Evolutionary conservation across 37 sponge, comb jelly and placozoan genomes (phyloP).

Genomic region (Cladorhizidae sp.): DNA sequence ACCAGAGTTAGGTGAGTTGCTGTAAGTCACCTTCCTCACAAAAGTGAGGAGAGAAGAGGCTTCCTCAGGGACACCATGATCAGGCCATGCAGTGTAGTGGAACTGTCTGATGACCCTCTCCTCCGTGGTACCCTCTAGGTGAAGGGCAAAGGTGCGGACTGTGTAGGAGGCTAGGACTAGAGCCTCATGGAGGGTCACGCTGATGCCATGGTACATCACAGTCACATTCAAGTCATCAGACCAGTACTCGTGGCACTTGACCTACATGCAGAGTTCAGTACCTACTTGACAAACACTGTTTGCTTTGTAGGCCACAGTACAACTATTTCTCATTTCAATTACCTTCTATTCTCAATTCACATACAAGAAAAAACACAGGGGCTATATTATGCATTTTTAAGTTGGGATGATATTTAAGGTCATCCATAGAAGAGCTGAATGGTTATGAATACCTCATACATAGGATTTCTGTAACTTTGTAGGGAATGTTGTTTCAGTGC

Average conservation of each 20-base stretch:
- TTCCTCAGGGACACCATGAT: slow-evolving; percentile 94
- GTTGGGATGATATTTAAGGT: too few relatives aligned
- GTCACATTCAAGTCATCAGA: slow-evolving; percentile 47
- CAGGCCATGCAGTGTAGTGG: slow-evolving; percentile 94
- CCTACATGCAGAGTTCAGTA: slow-evolving; percentile 17
- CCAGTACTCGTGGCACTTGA: slow-evolving; percentile 92
- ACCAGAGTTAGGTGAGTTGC: slow-evolving; percentile 42
- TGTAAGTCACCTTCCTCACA: slow-evolving; percentile 58
- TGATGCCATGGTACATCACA: slow-evolving; percentile 37
- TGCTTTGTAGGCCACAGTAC: background rate
- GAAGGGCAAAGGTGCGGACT: slow-evolving; percentile 81
- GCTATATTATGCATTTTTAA: background rate
- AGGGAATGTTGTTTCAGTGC: too few relatives aligned
- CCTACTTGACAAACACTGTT: background rate
- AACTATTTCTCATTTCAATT: background rate
- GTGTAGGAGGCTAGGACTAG: slow-evolving; percentile 77
- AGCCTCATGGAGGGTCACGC: slow-evolving; percentile 61
- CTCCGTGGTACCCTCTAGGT: slow-evolving; percentile 35
- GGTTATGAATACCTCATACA: too few relatives aligned
- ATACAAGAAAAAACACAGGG: too few relatives aligned
- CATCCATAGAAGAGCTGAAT: too few relatives aligned
- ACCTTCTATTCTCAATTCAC: background rate
- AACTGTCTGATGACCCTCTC: slow-evolving; percentile 81
- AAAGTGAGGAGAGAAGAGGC: slow-evolving; percentile 82
- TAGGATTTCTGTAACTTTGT: background rate